Base-by-base conservation (phyloP, 2,113 vertebrate species). In the Trochalopteron elliotii region DNA sequence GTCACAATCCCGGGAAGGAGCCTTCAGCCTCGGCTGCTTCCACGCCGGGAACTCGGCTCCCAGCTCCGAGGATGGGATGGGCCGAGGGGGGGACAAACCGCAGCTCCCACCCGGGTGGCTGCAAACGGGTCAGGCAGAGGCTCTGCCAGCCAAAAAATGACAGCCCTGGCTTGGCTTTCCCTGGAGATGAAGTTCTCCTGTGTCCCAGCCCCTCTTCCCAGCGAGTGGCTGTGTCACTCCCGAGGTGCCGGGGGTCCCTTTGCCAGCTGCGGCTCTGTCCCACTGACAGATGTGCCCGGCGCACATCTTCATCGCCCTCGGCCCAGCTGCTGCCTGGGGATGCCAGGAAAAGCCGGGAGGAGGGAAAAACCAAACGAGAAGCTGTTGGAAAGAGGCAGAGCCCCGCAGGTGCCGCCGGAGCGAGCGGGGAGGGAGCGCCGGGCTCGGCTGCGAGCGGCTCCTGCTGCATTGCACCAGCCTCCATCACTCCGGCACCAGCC, bases 401-500 rank as follows among this genome's bases (percentile, higher is more conserved):
- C 25, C 8, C 64, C 15, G 4, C 31, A 6, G 11, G 13, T 6
- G 59, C 69, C 19, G 77, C 37, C 10, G 63, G 3, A 24, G 27
- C 2, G 35, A 25, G 5, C 25, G 42, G 44, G 53, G 69, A 80
- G 56, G 13, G 31, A 47, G 53, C n/a, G 56, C 33, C 20, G 8
- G 37, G 56, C 67, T 33, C 23, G 39, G 68, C 85, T 4, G 86
- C 6, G 50, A 75, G 91, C 83, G 12, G 72, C 0, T 17, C 44
- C 5, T 95, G 94, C 94, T 96, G 96, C 95, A 97, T 94, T 96
- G 95, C 95, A 87, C 28, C 96, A 96, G 90, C 61, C 90, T 85
- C 92, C 87, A 47, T 70, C 90, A 2, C 81, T 11, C 15, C 72
- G 8, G 11, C 81, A 10, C 68, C 83, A 1, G 3, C 2, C 60